phyloP scores from a whole-genome alignment of 1,140 invertebrate genomes.

The Caenorhabditis tropicalis region DNA sequence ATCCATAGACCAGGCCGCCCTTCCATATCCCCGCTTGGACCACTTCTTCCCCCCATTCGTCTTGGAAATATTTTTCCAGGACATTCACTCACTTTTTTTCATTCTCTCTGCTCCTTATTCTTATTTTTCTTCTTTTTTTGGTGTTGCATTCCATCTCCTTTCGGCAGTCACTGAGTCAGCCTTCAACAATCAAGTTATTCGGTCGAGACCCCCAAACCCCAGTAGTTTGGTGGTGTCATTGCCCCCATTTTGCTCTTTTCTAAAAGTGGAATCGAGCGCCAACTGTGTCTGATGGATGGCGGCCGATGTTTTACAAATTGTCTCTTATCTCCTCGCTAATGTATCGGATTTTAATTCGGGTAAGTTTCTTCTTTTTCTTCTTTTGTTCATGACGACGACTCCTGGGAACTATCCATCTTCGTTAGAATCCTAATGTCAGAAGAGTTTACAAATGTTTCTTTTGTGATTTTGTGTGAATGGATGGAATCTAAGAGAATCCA shows the following conservation, averaged over 20 bases:
- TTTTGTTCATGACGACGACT: slow-evolving; percentile 41
- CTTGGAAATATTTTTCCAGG: slow-evolving; percentile 36
- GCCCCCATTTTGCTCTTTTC: not conserved
- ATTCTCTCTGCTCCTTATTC: not conserved
- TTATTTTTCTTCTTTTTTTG: not conserved
- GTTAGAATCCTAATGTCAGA: not conserved
- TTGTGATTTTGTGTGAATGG: too few species aligned
- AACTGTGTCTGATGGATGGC: slow-evolving; percentile 54
- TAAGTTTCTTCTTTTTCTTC: slow-evolving; percentile 40
- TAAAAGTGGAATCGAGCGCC: slow-evolving; percentile 28
- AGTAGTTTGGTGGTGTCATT: not conserved
- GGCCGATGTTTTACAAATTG: slow-evolving; percentile 66
- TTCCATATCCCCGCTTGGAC: slow-evolving; percentile 31
- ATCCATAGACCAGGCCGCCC: slow-evolving; percentile 34
- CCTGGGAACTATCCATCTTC: slow-evolving; percentile 38
- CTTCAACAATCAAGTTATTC: slow-evolving; percentile 42
- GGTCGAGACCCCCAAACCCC: too few species aligned
- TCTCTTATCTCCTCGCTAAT: slow-evolving; percentile 68
- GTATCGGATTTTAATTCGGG: slow-evolving; percentile 62
- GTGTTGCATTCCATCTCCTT: slow-evolving; percentile 22
- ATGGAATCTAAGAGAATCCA: too few species aligned
- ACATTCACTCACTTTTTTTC: slow-evolving; percentile 15
- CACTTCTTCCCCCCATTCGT: slow-evolving; percentile 39
- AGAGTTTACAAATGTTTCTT: not conserved
- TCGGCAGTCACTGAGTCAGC: not conserved